phyloP scores from a whole-genome alignment of 2,113 vertebrate species.

The Tyrannus savana region DNA sequence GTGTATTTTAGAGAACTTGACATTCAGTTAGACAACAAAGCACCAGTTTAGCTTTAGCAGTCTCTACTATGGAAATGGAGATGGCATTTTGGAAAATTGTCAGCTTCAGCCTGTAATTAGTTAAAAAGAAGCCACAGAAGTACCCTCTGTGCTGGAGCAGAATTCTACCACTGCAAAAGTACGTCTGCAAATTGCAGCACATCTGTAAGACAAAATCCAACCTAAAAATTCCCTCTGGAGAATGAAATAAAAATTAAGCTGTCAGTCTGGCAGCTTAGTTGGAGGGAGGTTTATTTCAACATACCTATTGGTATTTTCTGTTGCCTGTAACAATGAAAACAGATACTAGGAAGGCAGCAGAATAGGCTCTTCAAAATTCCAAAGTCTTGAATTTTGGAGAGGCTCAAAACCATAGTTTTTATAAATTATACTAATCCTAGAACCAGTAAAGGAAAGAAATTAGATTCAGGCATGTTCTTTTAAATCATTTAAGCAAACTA shows the following conservation, averaged over 20 bases:
- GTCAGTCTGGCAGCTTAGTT: neutral
- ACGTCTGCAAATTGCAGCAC: neutral
- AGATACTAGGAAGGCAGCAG: neutral
- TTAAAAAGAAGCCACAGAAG: neutral
- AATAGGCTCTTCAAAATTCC: neutral
- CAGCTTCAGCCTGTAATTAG: neutral
- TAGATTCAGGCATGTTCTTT: neutral
- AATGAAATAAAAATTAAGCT: neutral
- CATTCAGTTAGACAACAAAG: neutral
- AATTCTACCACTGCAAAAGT: neutral
- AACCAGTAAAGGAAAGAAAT: neutral
- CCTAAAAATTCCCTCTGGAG: neutral
- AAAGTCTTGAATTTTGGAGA: neutral
- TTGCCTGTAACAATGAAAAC: neutral
- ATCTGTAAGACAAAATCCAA: neutral
- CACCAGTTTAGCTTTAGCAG: neutral
- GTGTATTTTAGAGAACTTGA: neutral
- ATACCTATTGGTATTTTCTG: neutral
- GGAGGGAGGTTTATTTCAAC: neutral
- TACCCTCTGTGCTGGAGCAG: fast-evolving
- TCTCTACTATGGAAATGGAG: neutral
- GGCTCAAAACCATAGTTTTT: fast-evolving
- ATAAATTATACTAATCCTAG: neutral
- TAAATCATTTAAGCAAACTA: neutral
- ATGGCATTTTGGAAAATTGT: neutral